Base-by-base conservation (phyloP, 2,797 vertebrate genomes). In the Rhynchonycteris naso region DNA sequence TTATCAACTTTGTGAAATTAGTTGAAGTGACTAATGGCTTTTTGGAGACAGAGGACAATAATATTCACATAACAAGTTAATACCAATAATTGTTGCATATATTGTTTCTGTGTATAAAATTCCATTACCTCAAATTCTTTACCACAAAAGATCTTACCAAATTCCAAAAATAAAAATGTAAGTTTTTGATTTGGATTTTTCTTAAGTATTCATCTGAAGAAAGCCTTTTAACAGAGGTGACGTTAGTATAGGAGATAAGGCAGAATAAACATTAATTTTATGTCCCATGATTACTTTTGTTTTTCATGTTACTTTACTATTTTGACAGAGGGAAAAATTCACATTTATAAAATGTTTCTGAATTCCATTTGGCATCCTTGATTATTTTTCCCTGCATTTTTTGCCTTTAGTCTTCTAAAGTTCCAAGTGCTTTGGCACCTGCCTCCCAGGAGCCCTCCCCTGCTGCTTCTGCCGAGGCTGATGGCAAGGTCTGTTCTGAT, bases 401-500 rank as follows among this genome's bases (percentile, higher is more conserved):
- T 98, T 97, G 97, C 98, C 96, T 98, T 96, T 98, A 99, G 99
- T 99, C 99, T 95, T 95, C 99, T 99, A 99, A 99, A 98, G 98
- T 98, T 98, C 99, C 99, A 76, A 98, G 99, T 98, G 99, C 98
- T 98, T 99, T 99, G 97, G 96, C 99, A 98, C 97, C 99, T 96
- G 98, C 99, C 95, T 98, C 99, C 98, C 98, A 98, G 96, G 99
- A 99, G 98, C 97, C 98, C 98, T 96, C 98, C 97, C 94, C 98
- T 97, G 97, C 98, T 98, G 97, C 98, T 97, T 98, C 98, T 98
- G 98, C 98, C 97, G 99, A 99, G 98, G 98, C 98, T 97, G 99
- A 99, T 98, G 98, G 98, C 97, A 99, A 99, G 99, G 99, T 99
- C 98, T 99, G 99, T 99, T 98, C 97, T 98, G 93, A 97, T 94